Evolutionary conservation across 2,888 invertebrate species (phyloP).

Genomic region (Uloborus plumipes): DNA sequence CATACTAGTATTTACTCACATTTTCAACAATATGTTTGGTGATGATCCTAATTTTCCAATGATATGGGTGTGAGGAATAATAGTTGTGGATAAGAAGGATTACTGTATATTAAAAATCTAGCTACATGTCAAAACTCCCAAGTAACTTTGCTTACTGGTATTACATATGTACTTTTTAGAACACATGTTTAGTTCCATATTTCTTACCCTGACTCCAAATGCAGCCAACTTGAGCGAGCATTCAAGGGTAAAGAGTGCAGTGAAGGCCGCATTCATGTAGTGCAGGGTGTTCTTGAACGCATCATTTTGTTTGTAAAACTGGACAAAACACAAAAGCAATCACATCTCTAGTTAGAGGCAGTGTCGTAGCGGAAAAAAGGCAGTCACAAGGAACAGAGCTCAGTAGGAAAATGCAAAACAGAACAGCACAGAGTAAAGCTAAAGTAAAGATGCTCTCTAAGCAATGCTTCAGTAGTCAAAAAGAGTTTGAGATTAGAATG

Average conservation of each 20-base stretch:
- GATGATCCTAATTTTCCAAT: too few relatives aligned
- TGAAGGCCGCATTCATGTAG: slow-evolving; percentile 99
- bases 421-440: slow-evolving; percentile 47
- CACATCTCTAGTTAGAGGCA: slow-evolving; percentile 49
- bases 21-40: too few relatives aligned
- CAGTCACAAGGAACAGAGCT: slow-evolving; percentile 47
- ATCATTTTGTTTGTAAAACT: slow-evolving; percentile 95
- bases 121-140: too few relatives aligned
- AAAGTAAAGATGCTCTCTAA: slow-evolving; percentile 14
- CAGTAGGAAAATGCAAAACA: slow-evolving; percentile 52
- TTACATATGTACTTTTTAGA: slow-evolving; percentile 3
- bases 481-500: too few relatives aligned
- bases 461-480: too few relatives aligned
- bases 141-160: too few relatives aligned
- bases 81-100: too few relatives aligned
- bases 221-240: slow-evolving; percentile 99
- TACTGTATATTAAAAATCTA: too few relatives aligned
- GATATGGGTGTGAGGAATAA: too few relatives aligned
- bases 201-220: slow-evolving; percentile 97
- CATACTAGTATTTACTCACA: too few relatives aligned
- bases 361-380: slow-evolving; percentile 44
- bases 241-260: slow-evolving; percentile 99
- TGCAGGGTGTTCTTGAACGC: slow-evolving; percentile 91
- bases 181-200: slow-evolving; percentile 25
- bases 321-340: slow-evolving; percentile 65